Evolutionary conservation across 2,888 invertebrate genomes (phyloP).

Genomic region (Volucella zonaria): DNA sequence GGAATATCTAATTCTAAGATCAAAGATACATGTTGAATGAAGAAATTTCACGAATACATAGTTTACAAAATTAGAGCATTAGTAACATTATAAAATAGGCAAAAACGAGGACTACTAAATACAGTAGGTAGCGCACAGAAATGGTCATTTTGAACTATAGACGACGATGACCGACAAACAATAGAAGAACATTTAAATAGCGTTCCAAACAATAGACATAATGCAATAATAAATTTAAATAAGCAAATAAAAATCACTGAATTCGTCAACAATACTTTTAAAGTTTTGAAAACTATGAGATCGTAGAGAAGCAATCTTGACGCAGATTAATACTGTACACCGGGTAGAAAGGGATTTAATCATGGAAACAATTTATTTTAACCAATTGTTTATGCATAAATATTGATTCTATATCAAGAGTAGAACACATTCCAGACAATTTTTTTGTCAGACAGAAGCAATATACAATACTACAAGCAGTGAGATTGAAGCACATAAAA

Average conservation of each 20-base stretch:
- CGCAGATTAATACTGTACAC: too few species aligned
- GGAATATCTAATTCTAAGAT: too few species aligned
- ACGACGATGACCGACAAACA: background rate
- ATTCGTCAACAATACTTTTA: constrained; percentile 46
- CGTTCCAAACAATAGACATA: constrained; percentile 41
- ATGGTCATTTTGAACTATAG: background rate
- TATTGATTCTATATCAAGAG: too few species aligned
- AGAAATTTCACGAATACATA: too few species aligned
- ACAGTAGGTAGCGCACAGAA: constrained; percentile 10
- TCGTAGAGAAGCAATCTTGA: constrained; percentile 27
- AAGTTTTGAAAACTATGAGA: constrained; percentile 30
- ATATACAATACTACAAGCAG: constrained; percentile 27
- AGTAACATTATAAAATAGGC: too few species aligned
- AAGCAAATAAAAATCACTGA: constrained; percentile 50
- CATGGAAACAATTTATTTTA: too few species aligned
- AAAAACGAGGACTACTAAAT: constrained; percentile 23
- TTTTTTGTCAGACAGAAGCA: constrained; percentile 34
- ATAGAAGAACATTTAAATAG: background rate
- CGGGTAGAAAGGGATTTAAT: too few species aligned
- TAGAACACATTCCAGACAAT: constrained; percentile 58
- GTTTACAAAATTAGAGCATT: too few species aligned
- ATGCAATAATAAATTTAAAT: constrained; percentile 43
- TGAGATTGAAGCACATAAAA: too few species aligned
- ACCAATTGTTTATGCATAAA: too few species aligned
- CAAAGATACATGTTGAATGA: too few species aligned